Evolutionary conservation across 2,888 invertebrate species (phyloP).

Genomic region (Tholera decimalis): DNA sequence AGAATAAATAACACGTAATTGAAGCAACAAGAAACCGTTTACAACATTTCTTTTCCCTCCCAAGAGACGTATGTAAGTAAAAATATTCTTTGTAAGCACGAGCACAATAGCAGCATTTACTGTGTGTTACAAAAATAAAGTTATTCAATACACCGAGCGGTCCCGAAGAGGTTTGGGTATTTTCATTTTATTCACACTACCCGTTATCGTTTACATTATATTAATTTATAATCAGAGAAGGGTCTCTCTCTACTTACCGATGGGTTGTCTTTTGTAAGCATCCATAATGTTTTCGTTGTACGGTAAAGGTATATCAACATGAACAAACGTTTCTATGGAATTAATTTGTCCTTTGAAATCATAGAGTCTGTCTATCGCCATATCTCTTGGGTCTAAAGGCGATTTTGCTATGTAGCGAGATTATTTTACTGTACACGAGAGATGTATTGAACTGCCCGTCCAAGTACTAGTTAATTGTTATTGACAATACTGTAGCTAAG

Average conservation of each 20-base stretch:
- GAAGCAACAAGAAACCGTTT: slow-evolving; percentile 25
- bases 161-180: slow-evolving; percentile 11
- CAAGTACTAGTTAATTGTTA: not conserved
- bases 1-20: slow-evolving; percentile 29
- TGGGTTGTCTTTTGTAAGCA: not conserved
- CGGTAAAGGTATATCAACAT: not conserved
- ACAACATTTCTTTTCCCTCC: slow-evolving; percentile 34
- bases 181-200: slow-evolving; percentile 54
- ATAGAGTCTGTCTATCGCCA: not conserved
- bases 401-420: not conserved
- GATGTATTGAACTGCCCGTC: not conserved
- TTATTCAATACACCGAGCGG: slow-evolving; percentile 36
- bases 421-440: not conserved
- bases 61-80: slow-evolving; percentile 22
- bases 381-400: not conserved
- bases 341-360: slow-evolving; percentile 13
- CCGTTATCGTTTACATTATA: slow-evolving; percentile 50
- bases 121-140: slow-evolving; percentile 39
- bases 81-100: slow-evolving; percentile 24
- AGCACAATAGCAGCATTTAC: slow-evolving; percentile 30
- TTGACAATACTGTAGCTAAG: too few species aligned
- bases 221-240: slow-evolving; percentile 30
- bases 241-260: slow-evolving; percentile 18
- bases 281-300: slow-evolving; percentile 3
- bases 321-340: slow-evolving; percentile 5